phyloP scores from a whole-genome alignment of 2,888 invertebrate genomes.

The Caenorhabditis sinica region DNA sequence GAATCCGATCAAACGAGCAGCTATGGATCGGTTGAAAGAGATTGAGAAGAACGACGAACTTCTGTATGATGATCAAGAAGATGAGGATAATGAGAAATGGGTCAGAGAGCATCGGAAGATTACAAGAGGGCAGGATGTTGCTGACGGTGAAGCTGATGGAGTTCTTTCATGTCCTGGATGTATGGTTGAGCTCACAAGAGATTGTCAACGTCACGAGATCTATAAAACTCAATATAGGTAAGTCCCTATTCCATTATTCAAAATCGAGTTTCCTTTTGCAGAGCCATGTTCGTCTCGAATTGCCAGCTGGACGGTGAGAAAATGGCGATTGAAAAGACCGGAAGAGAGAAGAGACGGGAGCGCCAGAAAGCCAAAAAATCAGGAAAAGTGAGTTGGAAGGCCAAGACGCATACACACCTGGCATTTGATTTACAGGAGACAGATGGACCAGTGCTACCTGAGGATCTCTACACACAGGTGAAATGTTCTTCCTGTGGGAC shows the following conservation, averaged over 20 bases:
- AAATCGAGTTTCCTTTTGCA: slow-evolving; percentile 40
- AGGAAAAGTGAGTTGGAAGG: slow-evolving; percentile 65
- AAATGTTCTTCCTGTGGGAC: slow-evolving; percentile 86
- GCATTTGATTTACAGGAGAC: slow-evolving; percentile 49
- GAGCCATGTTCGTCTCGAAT: slow-evolving; percentile 87
- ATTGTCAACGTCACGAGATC: slow-evolving; percentile 86
- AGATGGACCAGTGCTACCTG: slow-evolving; percentile 85
- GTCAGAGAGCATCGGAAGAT: slow-evolving; percentile 84
- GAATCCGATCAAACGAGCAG: slow-evolving; percentile 70
- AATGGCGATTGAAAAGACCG: slow-evolving; percentile 73
- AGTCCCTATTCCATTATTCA: background rate
- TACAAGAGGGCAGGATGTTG: slow-evolving; percentile 48
- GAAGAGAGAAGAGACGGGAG: slow-evolving; percentile 71
- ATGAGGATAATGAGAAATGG: slow-evolving; percentile 86
- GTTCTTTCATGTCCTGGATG: slow-evolving; percentile 87
- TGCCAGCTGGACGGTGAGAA: slow-evolving; percentile 85
- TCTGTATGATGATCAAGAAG: slow-evolving; percentile 86
- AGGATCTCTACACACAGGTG: slow-evolving; percentile 86
- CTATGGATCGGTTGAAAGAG: slow-evolving; percentile 66
- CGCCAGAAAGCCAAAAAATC: slow-evolving; percentile 77
- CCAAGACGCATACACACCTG: slow-evolving; percentile 5
- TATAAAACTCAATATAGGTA: slow-evolving; percentile 86
- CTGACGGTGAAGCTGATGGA: slow-evolving; percentile 84
- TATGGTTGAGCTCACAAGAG: slow-evolving; percentile 86
- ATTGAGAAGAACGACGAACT: slow-evolving; percentile 66